Evolutionary conservation across 1,140 invertebrate species (phyloP).

Genomic region (Brachionus manjavacas): DNA sequence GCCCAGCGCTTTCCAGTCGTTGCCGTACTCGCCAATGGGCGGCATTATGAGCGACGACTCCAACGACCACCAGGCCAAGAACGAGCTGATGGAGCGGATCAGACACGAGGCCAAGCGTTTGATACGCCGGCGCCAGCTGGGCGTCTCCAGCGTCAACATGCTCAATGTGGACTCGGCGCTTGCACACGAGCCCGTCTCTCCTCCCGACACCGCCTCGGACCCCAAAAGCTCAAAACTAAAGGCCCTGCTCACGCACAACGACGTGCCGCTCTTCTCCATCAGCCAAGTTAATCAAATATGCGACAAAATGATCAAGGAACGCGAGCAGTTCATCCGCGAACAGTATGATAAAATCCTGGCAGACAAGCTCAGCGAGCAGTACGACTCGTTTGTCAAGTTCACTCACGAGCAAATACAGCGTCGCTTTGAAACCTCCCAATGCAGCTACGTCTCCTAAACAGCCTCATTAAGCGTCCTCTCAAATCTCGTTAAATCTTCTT

Average conservation of each 20-base stretch:
- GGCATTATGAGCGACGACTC: not conserved
- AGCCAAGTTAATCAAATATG: constrained; percentile 87
- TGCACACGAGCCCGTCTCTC: not conserved
- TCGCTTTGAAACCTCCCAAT: constrained; percentile 64
- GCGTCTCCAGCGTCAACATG: constrained; percentile 2
- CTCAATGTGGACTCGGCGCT: not conserved
- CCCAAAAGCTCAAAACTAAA: not conserved
- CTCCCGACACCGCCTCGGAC: not conserved
- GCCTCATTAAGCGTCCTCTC: not conserved
- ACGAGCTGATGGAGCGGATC: constrained; percentile 2
- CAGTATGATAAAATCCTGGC: constrained; percentile 86
- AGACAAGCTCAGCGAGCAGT: constrained; percentile 87
- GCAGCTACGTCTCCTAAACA: constrained; percentile 27
- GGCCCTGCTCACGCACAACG: constrained; percentile 49
- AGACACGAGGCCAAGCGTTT: constrained; percentile 10
- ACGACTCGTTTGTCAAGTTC: constrained; percentile 93
- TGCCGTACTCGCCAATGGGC: not conserved
- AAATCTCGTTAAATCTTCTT: not conserved
- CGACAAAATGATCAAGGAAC: constrained; percentile 85
- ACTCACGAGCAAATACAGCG: constrained; percentile 91
- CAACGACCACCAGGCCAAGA: not conserved
- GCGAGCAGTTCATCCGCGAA: constrained; percentile 80
- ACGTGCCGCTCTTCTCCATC: constrained; percentile 86
- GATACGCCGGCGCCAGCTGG: not conserved
- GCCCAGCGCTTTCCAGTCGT: not conserved